Base-by-base conservation (phyloP, 2,113 vertebrate species). In the Lates calcarifer region DNA sequence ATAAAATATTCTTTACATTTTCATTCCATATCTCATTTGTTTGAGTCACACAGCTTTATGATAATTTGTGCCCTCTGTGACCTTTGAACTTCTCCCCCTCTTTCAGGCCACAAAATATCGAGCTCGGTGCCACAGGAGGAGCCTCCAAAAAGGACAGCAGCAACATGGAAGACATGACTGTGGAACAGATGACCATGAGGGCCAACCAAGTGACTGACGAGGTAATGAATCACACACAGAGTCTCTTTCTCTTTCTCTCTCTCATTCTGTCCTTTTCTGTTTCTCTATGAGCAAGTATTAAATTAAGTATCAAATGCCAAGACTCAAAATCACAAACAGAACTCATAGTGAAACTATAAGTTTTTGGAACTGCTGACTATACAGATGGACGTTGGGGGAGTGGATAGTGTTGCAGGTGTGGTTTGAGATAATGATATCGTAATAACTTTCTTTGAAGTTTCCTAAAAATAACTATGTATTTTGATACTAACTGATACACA, bases 191-290 rank as follows among this genome's bases (percentile, higher is more conserved):
- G 57, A 94, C 97, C 47, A 62, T 93, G 56, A 95, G 90, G 82
- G 97, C 97, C 88, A 95, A 98, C 93, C 96, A 98, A 86, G 93
- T 99, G 93, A 98, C 98, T 0, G 98, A 99, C 92, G 98, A 99
- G 96, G 98, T 99, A 95, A 91, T 11, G 37, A 71, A 9, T 62
- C 65, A 60, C 80, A 71, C 35, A 47, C 24, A 66, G 3, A 61
- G 6, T 11, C 12, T 9, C 41, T 51, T 10, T 24, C 14, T 47
- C 28, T 33, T 9, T 12, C 17, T 63, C 0, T n/a, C n/a, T n/a
- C n/a, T n/a, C n/a, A n/a, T n/a, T n/a, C n/a, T n/a, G n/a, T n/a
- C n/a, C n/a, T n/a, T n/a, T n/a, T n/a, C n/a, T n/a, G n/a, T n/a
- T n/a, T n/a, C n/a, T n/a, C n/a, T n/a, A n/a, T n/a, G n/a, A n/a